Conservation (phyloP, 2,113 vertebrate genomes). For the Leucopsar rothschildi region DNA sequence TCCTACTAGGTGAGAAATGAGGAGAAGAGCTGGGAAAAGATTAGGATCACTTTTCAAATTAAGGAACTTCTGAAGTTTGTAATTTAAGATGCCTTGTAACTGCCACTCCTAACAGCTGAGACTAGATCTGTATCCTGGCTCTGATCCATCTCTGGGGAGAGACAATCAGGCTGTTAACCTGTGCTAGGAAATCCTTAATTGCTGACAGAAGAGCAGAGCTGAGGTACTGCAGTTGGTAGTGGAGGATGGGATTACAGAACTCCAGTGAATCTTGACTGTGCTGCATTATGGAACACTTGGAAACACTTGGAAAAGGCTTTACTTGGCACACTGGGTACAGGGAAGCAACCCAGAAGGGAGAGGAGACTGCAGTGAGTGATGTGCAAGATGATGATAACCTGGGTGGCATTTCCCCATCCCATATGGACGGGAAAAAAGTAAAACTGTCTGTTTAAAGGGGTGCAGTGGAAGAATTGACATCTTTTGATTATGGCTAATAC, state of each 20-base stretch:
- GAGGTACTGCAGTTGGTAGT: background rate
- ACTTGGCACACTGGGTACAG: background rate
- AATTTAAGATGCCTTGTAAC: background rate
- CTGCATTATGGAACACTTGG: background rate
- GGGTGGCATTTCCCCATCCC: background rate
- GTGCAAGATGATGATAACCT: background rate
- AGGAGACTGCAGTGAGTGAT: background rate
- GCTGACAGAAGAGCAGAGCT: background rate
- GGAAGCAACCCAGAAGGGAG: background rate
- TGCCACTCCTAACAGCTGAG: background rate
- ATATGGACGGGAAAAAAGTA: background rate
- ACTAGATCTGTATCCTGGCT: background rate
- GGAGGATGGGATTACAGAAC: background rate
- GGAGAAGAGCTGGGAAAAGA: background rate
- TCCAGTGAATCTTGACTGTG: background rate
- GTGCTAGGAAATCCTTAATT: background rate
- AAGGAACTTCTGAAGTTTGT: background rate
- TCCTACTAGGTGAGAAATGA: background rate
- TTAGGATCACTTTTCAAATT: background rate
- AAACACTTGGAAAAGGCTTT: background rate
- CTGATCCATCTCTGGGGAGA: background rate
- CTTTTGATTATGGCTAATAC: background rate
- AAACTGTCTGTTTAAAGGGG: background rate
- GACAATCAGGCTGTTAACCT: background rate
- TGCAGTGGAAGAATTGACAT: rapidly evolving